Conservation (phyloP, 2,888 invertebrate species). For the Anagyrus pseudococci region DNA sequence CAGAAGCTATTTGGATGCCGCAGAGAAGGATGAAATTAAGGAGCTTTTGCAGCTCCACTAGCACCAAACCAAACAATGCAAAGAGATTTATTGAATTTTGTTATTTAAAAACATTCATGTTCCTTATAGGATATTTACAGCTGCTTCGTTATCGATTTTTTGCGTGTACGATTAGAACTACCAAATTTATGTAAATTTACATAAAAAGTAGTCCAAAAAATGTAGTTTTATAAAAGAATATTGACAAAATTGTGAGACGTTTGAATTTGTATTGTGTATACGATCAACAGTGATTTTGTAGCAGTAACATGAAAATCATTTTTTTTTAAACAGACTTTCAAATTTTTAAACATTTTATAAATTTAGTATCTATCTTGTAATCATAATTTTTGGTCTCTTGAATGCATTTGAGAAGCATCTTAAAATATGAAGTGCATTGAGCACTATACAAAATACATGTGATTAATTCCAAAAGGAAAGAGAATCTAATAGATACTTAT, state of each 20-base stretch:
- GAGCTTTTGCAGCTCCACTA: slow-evolving; percentile 65
- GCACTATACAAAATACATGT: slow-evolving; percentile 28
- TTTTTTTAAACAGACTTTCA: slow-evolving; percentile 22
- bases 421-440: slow-evolving; percentile 19
- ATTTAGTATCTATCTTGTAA: slow-evolving; percentile 12
- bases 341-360: slow-evolving; percentile 31
- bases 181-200: slow-evolving; percentile 47
- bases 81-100: slow-evolving; percentile 49
- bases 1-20: slow-evolving; percentile 83
- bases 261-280: slow-evolving; percentile 29
- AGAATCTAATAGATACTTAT: slow-evolving; percentile 17
- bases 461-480: slow-evolving; percentile 27
- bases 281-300: slow-evolving; percentile 21
- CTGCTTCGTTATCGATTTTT: slow-evolving; percentile 53
- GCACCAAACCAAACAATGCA: slow-evolving; percentile 50
- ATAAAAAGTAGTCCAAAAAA: slow-evolving; percentile 41
- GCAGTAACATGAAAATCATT: slow-evolving; percentile 16
- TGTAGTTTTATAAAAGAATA: slow-evolving; percentile 39
- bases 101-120: slow-evolving; percentile 56
- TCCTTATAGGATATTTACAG: slow-evolving; percentile 54
- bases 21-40: slow-evolving; percentile 91
- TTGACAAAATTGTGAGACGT: slow-evolving; percentile 32
- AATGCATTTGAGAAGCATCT: slow-evolving; percentile 8
- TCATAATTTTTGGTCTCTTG: slow-evolving; percentile 18
- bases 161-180: slow-evolving; percentile 46